phyloP scores from a whole-genome alignment of 2,888 invertebrate species.

The Caenorhabditis wallacei region DNA sequence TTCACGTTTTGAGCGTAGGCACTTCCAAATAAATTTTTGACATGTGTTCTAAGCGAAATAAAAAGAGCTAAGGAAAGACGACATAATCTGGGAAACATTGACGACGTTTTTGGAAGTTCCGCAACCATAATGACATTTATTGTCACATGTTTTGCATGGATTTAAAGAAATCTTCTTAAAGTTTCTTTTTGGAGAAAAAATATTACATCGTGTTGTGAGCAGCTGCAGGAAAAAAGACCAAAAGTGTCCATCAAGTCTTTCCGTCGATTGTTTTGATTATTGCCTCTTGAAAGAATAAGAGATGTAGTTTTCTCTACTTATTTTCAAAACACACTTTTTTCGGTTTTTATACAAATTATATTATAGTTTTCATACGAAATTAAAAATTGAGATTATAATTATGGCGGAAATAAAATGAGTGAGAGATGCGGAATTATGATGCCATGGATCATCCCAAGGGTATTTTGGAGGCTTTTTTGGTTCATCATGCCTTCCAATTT shows the following conservation, averaged over 20 bases:
- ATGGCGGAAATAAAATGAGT: background rate
- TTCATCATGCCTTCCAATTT: slow-evolving; percentile 48
- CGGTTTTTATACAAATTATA: background rate
- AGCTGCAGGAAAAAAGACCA: slow-evolving; percentile 27
- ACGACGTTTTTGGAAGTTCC: slow-evolving; percentile 28
- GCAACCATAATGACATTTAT: background rate
- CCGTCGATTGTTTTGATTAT: slow-evolving; percentile 63
- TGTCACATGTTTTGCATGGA: slow-evolving; percentile 6
- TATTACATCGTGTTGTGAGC: slow-evolving; percentile 15
- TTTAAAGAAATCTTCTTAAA: background rate
- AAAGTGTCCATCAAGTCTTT: slow-evolving; percentile 56
- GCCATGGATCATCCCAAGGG: slow-evolving; percentile 68
- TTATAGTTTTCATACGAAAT: background rate
- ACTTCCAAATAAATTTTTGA: slow-evolving; percentile 32
- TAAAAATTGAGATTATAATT: background rate
- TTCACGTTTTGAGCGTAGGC: slow-evolving; percentile 51
- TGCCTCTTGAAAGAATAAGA: slow-evolving; percentile 56
- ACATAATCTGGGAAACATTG: slow-evolving; percentile 56
- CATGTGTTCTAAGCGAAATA: slow-evolving; percentile 26
- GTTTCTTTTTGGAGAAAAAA: slow-evolving; percentile 5
- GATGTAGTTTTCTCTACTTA: slow-evolving; percentile 4
- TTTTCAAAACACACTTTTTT: slow-evolving; percentile 12
- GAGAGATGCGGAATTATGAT: slow-evolving; percentile 28
- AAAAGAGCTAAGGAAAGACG: slow-evolving; percentile 7
- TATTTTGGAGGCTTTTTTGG: slow-evolving; percentile 57